These are phyloP conservation scores for Galemys pyrenaicus DNA, from an alignment of 2,113 vertebrate species.

Conservation along the genomic window DNA sequence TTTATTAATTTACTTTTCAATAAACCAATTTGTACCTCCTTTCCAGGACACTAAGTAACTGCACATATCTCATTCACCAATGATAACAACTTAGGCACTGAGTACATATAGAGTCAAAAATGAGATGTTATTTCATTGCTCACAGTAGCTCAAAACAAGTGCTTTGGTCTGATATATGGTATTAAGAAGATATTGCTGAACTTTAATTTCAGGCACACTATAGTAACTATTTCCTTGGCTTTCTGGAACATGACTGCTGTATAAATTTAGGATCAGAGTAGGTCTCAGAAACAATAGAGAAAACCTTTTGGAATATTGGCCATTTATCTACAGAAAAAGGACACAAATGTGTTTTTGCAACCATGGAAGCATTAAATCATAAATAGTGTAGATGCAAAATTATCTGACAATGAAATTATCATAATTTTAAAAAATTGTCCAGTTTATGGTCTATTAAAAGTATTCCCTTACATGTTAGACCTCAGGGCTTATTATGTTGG, in stretches of 20 bases:
- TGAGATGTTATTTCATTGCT: slow-evolving; percentile 4
- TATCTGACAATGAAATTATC: background rate
- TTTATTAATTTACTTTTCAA: slow-evolving; percentile 43
- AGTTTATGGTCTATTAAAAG: background rate
- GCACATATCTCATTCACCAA: background rate
- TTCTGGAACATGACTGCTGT: slow-evolving; percentile 4
- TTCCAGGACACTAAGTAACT: slow-evolving; percentile 39
- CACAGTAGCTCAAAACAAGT: slow-evolving; percentile 41
- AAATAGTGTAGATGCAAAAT: background rate
- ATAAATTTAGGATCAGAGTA: background rate
- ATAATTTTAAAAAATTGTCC: background rate
- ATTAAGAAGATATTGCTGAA: slow-evolving; percentile 29
- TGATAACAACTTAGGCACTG: background rate
- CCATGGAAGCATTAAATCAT: background rate
- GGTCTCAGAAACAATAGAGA: background rate
- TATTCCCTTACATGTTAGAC: background rate
- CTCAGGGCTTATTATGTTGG: background rate
- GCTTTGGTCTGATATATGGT: background rate
- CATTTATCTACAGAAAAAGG: slow-evolving; percentile 22
- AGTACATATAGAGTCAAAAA: background rate
- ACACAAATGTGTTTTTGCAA: background rate
- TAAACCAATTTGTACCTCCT: background rate
- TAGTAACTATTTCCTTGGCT: slow-evolving; percentile 5
- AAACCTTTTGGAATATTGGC: background rate
- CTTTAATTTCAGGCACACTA: slow-evolving; percentile 7